Percentiles rank a stretch among this genome's conserved stretches.
These are phyloP conservation scores for Drosophila quinaria DNA, from an alignment of 2,888 invertebrate genomes.

Conservation along the genomic window DNA sequence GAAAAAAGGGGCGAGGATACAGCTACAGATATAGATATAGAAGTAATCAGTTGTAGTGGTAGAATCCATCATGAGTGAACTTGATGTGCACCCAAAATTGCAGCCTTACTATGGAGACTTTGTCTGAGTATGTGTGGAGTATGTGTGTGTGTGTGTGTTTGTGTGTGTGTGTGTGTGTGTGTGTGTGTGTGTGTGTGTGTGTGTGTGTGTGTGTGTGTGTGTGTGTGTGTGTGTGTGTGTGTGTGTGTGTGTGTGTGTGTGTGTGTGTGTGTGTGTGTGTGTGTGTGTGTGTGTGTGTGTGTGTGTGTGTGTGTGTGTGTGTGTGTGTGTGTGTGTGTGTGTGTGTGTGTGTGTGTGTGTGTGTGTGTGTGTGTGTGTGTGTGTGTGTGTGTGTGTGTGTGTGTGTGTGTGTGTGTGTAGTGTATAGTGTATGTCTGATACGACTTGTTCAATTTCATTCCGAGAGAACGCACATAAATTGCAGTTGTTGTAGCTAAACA, in stretches of 20 bases:
- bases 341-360: not conserved
- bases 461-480: conserved; percentile 64
- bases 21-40: not conserved
- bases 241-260: not conserved
- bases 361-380: not conserved
- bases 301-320: not conserved
- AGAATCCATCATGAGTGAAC: conserved; percentile 22
- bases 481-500: conserved; percentile 65
- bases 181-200: not conserved
- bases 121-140: not conserved
- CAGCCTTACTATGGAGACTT: not conserved
- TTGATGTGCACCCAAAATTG: conserved; percentile 8
- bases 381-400: conserved; percentile 1
- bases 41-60: conserved; percentile 25
- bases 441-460: conserved; percentile 38
- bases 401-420: not conserved
- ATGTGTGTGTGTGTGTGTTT: not conserved
- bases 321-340: not conserved
- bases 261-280: not conserved
- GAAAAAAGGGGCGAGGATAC: not conserved
- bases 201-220: too few species aligned
- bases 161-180: not conserved
- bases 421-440: conserved; percentile 13
- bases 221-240: not conserved
- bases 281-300: not conserved